Conservation (phyloP, 2,888 invertebrate genomes). For the Platynereis dumerilii region DNA sequence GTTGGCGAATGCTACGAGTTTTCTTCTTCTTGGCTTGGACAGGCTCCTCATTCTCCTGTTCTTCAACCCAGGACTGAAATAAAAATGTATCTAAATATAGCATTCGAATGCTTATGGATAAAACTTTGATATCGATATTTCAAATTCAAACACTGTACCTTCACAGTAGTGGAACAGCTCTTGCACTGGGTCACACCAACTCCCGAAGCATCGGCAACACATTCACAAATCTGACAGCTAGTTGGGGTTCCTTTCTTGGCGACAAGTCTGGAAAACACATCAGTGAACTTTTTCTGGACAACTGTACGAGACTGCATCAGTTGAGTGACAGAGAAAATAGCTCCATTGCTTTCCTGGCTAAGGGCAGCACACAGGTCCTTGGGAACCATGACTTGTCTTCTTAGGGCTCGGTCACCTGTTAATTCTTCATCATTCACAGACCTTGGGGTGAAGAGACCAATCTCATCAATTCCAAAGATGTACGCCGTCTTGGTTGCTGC, state of each 20-base stretch:
- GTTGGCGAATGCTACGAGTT: too few species aligned
- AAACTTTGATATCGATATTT: too few species aligned
- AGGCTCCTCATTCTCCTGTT: too few species aligned
- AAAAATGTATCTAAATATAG: too few species aligned
- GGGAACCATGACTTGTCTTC: slow-evolving; percentile 46
- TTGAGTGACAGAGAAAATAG: slow-evolving; percentile 70
- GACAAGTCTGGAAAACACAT: slow-evolving; percentile 59
- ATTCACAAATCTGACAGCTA: slow-evolving; percentile 64
- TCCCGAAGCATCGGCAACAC: slow-evolving; percentile 61
- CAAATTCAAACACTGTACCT: too few species aligned
- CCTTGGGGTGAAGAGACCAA: slow-evolving; percentile 79
- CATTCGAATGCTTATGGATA: too few species aligned
- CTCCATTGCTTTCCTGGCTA: slow-evolving; percentile 72
- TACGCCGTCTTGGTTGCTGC: slow-evolving; percentile 27
- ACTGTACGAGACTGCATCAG: slow-evolving; percentile 37
- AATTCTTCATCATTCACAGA: slow-evolving; percentile 70
- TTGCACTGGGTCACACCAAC: slow-evolving; percentile 60
- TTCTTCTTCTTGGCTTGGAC: too few species aligned
- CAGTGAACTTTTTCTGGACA: slow-evolving; percentile 56
- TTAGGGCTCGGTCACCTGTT: slow-evolving; percentile 75
- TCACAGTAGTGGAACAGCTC: slow-evolving; percentile 37
- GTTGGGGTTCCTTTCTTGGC: slow-evolving; percentile 53
- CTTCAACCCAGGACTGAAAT: too few species aligned
- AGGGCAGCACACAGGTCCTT: slow-evolving; percentile 71
- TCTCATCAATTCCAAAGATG: slow-evolving; percentile 55